A percentile compares a stretch with the other conserved stretches of the same genome.
These are phyloP conservation scores for Threskiornis aethiopicus DNA, from an alignment of 2,797 vertebrate genomes.

Conservation along the genomic window DNA sequence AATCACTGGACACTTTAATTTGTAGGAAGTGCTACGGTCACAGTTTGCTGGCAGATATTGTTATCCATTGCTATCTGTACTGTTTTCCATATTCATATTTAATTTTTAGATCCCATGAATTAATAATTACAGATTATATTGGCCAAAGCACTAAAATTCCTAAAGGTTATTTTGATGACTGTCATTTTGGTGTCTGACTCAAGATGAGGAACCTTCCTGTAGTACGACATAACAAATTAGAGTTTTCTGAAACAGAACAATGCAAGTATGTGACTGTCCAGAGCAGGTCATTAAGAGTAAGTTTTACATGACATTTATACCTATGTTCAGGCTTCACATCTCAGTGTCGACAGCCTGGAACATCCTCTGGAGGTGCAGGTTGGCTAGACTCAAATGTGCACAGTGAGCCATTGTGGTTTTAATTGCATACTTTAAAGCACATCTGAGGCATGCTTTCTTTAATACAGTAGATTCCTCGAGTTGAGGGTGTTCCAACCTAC, in stretches of 20 bases:
- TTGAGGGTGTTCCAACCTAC: background rate
- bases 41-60: background rate
- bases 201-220: background rate
- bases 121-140: background rate
- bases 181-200: background rate
- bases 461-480: background rate
- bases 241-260: background rate
- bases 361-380: background rate
- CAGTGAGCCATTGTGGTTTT: background rate
- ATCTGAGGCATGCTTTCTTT: background rate
- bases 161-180: background rate
- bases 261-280: background rate
- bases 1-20: background rate
- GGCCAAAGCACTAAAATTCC: background rate
- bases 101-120: background rate
- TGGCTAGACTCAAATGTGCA: background rate
- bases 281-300: background rate
- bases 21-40: background rate
- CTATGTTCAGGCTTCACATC: background rate
- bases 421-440: background rate
- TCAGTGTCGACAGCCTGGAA: background rate
- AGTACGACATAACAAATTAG: background rate
- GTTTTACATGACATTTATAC: accelerated
- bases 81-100: background rate
- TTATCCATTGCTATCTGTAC: background rate